phyloP scores from a whole-genome alignment of 2,888 invertebrate species.

The Pilophorus perplexus region DNA sequence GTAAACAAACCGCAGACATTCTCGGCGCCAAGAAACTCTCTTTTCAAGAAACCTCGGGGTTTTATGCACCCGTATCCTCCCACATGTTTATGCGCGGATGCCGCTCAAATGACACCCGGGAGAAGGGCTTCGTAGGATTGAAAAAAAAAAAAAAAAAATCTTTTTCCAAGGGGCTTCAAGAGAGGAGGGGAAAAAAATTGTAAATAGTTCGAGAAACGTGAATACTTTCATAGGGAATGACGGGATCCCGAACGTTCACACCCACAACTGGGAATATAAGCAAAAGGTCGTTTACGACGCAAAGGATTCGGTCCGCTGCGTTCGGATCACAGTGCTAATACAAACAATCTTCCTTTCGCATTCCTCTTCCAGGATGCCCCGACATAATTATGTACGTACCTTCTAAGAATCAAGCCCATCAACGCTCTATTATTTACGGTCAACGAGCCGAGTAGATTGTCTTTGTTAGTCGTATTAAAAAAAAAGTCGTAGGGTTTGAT shows the following conservation, averaged over 20 bases:
- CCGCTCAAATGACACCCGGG: slow-evolving; percentile 26
- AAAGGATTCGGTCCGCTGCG: slow-evolving; percentile 19
- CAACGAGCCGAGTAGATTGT: too few relatives aligned
- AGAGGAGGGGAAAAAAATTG: not conserved
- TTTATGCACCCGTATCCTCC: slow-evolving; percentile 19
- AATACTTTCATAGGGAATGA: not conserved
- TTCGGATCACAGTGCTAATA: slow-evolving; percentile 19
- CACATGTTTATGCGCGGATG: slow-evolving; percentile 15
- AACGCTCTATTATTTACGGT: too few relatives aligned
- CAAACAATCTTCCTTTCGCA: slow-evolving; percentile 15
- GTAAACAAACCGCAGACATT: not conserved
- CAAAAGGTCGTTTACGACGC: slow-evolving; percentile 11
- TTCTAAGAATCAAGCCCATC: too few relatives aligned
- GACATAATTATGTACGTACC: too few relatives aligned
- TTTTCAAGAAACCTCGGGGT: not conserved
- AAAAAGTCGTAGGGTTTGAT: too few relatives aligned
- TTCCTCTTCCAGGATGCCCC: not conserved
- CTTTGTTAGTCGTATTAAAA: too few relatives aligned
- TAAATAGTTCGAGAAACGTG: slow-evolving; percentile 3
- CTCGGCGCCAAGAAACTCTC: not conserved
- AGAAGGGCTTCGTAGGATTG: not conserved
- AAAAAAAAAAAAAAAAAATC: not conserved
- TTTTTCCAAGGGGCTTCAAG: not conserved
- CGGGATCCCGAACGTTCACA: slow-evolving; percentile 11
- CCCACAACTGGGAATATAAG: slow-evolving; percentile 23